Conservation (phyloP, 1,140 invertebrate genomes). For the Heliconius hewitsoni region DNA sequence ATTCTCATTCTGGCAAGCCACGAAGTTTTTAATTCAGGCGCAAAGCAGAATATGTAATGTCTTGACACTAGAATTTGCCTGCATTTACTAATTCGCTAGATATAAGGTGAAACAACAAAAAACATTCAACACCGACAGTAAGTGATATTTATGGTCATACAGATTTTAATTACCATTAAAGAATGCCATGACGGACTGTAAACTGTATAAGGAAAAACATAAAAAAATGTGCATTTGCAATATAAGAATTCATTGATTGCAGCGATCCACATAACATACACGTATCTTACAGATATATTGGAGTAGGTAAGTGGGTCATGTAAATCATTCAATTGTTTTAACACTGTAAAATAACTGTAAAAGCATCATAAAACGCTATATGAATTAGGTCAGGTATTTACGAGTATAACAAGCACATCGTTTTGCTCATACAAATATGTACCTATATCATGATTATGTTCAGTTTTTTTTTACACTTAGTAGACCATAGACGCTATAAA, state of each 20-base stretch:
- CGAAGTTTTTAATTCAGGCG: no score
- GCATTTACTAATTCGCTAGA: no score
- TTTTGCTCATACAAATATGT: not conserved
- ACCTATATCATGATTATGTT: not conserved
- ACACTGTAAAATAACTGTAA: not conserved
- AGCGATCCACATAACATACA: not conserved
- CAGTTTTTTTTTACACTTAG: no score
- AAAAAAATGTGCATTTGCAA: not conserved
- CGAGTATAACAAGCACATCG: not conserved
- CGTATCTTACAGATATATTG: not conserved
- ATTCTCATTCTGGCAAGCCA: no score
- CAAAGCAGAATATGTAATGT: no score
- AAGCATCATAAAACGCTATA: not conserved
- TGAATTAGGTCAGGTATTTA: constrained; percentile 3
- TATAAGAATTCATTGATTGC: not conserved
- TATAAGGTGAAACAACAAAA: no score
- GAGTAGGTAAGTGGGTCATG: constrained; percentile 3
- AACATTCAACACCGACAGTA: no score
- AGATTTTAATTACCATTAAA: not conserved
- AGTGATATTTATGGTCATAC: not conserved
- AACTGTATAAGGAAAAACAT: not conserved
- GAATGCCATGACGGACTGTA: not conserved
- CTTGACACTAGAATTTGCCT: no score
- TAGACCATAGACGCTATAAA: no score
- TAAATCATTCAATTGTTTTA: constrained; percentile 8